Evolutionary conservation across 1,140 invertebrate species (phyloP).

Genomic region (Sinella curviseta): DNA sequence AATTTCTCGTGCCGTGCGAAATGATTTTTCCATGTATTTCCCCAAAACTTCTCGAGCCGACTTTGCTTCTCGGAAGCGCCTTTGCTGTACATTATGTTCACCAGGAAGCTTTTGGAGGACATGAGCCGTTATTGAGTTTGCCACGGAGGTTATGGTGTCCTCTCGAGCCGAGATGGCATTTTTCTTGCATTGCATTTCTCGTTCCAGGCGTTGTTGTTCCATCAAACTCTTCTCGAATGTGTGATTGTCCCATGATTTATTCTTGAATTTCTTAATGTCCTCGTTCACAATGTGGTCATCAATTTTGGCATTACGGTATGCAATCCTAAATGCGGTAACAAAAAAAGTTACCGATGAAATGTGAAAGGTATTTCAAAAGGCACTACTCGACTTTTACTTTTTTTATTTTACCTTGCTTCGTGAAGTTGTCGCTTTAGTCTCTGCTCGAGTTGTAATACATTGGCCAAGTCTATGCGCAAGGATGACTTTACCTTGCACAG

Average conservation of each 20-base stretch:
- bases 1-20: neutral
- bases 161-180: neutral
- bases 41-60: neutral
- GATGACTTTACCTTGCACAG: neutral
- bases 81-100: neutral
- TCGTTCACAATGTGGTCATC: neutral
- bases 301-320: neutral
- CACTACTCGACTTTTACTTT: neutral
- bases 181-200: neutral
- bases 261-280: neutral
- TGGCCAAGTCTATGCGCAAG: neutral
- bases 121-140: neutral
- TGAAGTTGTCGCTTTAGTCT: neutral
- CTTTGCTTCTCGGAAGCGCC: neutral
- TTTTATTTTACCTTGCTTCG: neutral
- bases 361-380: neutral
- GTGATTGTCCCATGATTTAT: neutral
- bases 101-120: neutral
- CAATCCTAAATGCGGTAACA: neutral
- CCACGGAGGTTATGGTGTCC: neutral
- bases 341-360: neutral
- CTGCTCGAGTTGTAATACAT: neutral
- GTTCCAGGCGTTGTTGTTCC: neutral
- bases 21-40: neutral
- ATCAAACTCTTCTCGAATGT: neutral